These are phyloP conservation scores for Barbus barbus DNA, from an alignment of 2,113 vertebrate species.

Conservation along the genomic window DNA sequence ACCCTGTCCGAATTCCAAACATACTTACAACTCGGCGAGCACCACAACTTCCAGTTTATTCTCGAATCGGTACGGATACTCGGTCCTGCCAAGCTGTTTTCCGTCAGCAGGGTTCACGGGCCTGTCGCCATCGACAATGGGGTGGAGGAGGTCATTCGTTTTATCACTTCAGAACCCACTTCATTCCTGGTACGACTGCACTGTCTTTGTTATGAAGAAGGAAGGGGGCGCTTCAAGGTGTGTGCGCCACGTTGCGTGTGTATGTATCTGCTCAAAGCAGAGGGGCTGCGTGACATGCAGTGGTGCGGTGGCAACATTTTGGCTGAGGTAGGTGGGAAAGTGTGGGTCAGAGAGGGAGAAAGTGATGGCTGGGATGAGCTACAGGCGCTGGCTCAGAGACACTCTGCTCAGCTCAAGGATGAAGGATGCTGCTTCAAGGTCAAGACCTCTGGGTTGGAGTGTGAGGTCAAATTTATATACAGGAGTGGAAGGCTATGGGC, in stretches of 20 bases:
- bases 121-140: constrained; percentile 60
- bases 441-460: constrained; percentile 40
- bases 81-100: constrained; percentile 37
- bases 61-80: constrained; percentile 44
- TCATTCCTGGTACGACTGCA: constrained; percentile 55
- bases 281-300: not conserved
- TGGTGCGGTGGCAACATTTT: constrained; percentile 40
- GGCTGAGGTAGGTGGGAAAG: constrained; percentile 39
- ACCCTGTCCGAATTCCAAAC: constrained; percentile 46
- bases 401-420: constrained; percentile 33
- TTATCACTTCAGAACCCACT: constrained; percentile 45
- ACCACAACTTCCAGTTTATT: constrained; percentile 57
- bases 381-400: constrained; percentile 18
- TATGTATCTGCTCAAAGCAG: constrained; percentile 26
- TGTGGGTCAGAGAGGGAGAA: constrained; percentile 59
- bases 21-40: constrained; percentile 57
- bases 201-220: constrained; percentile 52
- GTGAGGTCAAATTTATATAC: constrained; percentile 60
- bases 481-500: constrained; percentile 53
- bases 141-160: constrained; percentile 55
- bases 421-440: constrained; percentile 60
- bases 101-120: constrained; percentile 19
- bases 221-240: constrained; percentile 31
- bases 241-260: constrained; percentile 43
- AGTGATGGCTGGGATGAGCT: constrained; percentile 23